Conservation (phyloP, 2,113 vertebrate species). For the Grantiella picta region DNA sequence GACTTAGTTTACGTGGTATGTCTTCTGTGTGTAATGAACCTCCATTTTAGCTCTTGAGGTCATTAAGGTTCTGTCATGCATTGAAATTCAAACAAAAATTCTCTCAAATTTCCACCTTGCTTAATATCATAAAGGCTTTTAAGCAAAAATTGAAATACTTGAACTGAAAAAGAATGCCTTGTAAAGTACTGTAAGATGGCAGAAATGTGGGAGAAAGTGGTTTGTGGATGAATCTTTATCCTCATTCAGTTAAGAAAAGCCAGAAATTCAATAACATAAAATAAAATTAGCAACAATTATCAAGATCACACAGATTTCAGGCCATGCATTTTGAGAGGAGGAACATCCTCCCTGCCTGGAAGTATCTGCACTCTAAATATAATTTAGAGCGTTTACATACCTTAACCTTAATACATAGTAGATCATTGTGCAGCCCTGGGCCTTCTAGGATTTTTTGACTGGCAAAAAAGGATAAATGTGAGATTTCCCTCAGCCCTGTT, state of each 20-base stretch:
- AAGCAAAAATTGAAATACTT: not conserved
- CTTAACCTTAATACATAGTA: not conserved
- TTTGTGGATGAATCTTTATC: not conserved
- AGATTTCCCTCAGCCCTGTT: not conserved
- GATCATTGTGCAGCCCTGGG: accelerated
- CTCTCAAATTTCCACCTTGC: not conserved
- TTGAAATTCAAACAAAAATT: not conserved
- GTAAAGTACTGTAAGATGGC: not conserved
- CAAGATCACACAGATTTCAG: not conserved
- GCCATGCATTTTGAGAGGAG: not conserved
- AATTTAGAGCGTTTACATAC: not conserved
- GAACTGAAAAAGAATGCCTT: not conserved
- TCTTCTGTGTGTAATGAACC: not conserved
- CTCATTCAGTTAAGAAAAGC: not conserved
- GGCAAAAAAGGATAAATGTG: not conserved
- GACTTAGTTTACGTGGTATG: not conserved
- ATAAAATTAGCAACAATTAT: not conserved
- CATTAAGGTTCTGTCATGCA: not conserved
- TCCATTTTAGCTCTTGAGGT: not conserved
- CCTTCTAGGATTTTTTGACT: not conserved
- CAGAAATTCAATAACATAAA: not conserved
- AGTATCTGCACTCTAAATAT: not conserved
- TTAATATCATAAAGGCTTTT: not conserved
- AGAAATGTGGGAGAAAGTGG: not conserved
- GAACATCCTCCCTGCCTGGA: not conserved